Percentiles rank a stretch among this genome's conserved stretches.
phyloP scores from a whole-genome alignment of 2,113 vertebrate genomes.

The Pogona vitticeps region DNA sequence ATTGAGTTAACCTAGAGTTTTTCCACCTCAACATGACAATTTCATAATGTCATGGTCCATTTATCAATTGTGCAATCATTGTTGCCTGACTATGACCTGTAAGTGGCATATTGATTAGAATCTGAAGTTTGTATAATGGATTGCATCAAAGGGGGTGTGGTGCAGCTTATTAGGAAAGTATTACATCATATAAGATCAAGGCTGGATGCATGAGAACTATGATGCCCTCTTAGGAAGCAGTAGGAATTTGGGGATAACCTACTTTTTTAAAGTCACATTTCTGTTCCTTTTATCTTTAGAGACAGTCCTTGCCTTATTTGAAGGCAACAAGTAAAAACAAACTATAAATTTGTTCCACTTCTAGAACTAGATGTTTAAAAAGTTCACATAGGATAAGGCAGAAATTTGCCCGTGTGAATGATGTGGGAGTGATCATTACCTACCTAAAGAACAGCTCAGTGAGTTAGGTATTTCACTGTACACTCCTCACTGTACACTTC shows the following conservation, averaged over 20 bases:
- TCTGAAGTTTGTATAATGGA: not conserved
- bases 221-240: not conserved
- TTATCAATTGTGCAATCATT: constrained; percentile 6
- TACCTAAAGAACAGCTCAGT: too few species aligned
- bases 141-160: not conserved
- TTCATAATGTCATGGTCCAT: constrained; percentile 20
- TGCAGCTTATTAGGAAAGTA: not conserved
- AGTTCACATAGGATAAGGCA: not conserved
- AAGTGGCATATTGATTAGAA: constrained; percentile 5
- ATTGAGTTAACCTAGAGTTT: constrained; percentile 10
- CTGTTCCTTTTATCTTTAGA: not conserved
- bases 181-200: not conserved
- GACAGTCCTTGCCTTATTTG: not conserved
- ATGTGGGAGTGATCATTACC: not conserved
- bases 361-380: not conserved
- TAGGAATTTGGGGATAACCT: not conserved
- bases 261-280: not conserved
- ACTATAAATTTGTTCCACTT: not conserved
- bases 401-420: not conserved
- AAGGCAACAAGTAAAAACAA: not conserved
- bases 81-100: constrained; percentile 16
- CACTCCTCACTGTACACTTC: too few species aligned
- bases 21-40: constrained; percentile 1
- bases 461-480: too few species aligned
- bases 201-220: not conserved